Evolutionary conservation across 2,113 vertebrate species (phyloP).

Genomic region (Hucho hucho): DNA sequence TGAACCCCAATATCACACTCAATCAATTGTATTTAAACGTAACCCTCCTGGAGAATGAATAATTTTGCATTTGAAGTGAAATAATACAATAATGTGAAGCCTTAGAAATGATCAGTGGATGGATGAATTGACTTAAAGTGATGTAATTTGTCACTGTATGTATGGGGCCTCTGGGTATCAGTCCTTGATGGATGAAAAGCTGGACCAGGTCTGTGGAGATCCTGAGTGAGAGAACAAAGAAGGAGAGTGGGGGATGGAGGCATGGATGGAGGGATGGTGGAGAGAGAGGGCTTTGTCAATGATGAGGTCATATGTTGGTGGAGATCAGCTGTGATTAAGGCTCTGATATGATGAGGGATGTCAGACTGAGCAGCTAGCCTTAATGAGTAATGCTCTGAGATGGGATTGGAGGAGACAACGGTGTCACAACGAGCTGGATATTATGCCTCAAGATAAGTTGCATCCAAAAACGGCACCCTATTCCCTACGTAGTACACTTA

Average conservation of each 20-base stretch:
- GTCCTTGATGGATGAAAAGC: slow-evolving; percentile 51
- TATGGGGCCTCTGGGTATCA: slow-evolving; percentile 25
- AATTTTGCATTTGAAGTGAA: slow-evolving; percentile 53
- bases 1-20: slow-evolving; percentile 38
- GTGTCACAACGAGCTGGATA: slow-evolving; percentile 66
- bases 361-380: slow-evolving; percentile 54
- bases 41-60: slow-evolving; percentile 41
- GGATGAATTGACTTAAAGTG: slow-evolving; percentile 43
- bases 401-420: slow-evolving; percentile 67
- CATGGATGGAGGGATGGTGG: background rate
- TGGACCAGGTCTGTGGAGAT: slow-evolving; percentile 29
- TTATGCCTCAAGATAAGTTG: slow-evolving; percentile 54
- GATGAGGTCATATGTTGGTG: slow-evolving; percentile 56
- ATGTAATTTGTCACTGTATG: slow-evolving; percentile 45
- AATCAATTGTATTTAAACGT: slow-evolving; percentile 39
- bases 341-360: slow-evolving; percentile 66
- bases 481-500: background rate
- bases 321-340: slow-evolving; percentile 68
- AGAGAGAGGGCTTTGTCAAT: slow-evolving; percentile 49
- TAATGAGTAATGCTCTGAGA: slow-evolving; percentile 71
- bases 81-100: background rate
- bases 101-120: slow-evolving; percentile 51
- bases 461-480: background rate
- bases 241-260: slow-evolving; percentile 20
- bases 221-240: background rate